A percentile compares a stretch with the other conserved stretches of the same genome.
Evolutionary conservation across 2,113 vertebrate species (phyloP).

Genomic region (Stegastes partitus): DNA sequence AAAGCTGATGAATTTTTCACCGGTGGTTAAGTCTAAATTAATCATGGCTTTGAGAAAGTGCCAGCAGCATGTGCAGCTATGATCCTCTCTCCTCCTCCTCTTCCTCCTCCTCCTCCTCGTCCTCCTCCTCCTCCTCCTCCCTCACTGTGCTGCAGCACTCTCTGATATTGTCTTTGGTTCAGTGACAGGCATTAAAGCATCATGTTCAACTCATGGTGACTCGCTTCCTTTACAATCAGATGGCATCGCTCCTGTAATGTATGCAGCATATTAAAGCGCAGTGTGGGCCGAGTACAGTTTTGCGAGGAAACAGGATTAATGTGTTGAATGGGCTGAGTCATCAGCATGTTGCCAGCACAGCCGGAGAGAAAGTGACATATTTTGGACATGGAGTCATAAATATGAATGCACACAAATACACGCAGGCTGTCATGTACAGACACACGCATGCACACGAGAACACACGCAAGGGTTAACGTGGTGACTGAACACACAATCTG

Average conservation of each 20-base stretch:
- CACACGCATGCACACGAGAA: slow-evolving; percentile 11
- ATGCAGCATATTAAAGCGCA: slow-evolving; percentile 30
- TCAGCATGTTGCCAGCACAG: slow-evolving; percentile 55
- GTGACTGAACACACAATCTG: slow-evolving; percentile 25
- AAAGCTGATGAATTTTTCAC: slow-evolving; percentile 35
- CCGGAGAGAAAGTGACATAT: slow-evolving; percentile 63
- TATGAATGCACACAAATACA: slow-evolving; percentile 31
- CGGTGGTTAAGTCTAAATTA: slow-evolving; percentile 37
- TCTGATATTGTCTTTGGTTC: slow-evolving; percentile 58
- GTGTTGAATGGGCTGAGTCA: slow-evolving; percentile 63
- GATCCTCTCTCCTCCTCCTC: slow-evolving; percentile 31
- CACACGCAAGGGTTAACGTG: background rate
- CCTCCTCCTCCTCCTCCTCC: too few relatives aligned
- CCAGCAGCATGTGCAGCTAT: slow-evolving; percentile 39
- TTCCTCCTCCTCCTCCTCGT: background rate
- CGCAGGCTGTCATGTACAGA: background rate
- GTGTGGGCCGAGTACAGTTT: slow-evolving; percentile 46
- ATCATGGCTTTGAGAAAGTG: slow-evolving; percentile 38
- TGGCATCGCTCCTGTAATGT: slow-evolving; percentile 25
- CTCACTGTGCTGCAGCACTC: slow-evolving; percentile 27
- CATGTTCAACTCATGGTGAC: slow-evolving; percentile 17
- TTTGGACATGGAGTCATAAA: slow-evolving; percentile 60
- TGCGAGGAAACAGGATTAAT: slow-evolving; percentile 62
- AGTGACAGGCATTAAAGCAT: slow-evolving; percentile 49
- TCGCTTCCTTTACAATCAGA: slow-evolving; percentile 45